Base-by-base conservation (phyloP, 92 coral and sea anemone species). In the Phenganax stokvisi region DNA sequence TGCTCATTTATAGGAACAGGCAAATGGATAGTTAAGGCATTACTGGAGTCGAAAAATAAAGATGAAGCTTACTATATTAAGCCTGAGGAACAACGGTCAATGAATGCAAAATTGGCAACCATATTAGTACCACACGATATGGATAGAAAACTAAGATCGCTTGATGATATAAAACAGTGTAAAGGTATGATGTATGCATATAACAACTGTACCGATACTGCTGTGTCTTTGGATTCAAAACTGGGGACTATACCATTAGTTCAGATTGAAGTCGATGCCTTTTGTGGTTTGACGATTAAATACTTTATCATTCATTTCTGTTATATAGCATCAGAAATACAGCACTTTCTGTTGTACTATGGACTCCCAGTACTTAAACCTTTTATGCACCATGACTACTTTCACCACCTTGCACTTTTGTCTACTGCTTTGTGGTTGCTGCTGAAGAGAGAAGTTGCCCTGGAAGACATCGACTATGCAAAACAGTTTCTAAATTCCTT, bases 51-150 rank as follows among this genome's bases (percentile, higher is more conserved):
- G 27, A 66, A 20, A 66, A 12, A 66, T 12, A 12, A 66, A 11
- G 85, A 79, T 51, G 8, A 28, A 60, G 61, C 83, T 20, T 87
- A 71, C 80, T 84, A 84, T 77, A 74, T 87, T 64, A 58, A 44
- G 6, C 80, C 87, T 11, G 70, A 10, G 57, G 59, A 59, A 72
- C 85, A 84, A 74, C 80, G 73, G 64, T 29, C 10, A 28, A 56
- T 87, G 9, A 87, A 87, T 72, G 77, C 71, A 12, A 87, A 69
- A 57, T 31, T 84, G 54, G 44, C 11, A 25, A 51, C 73, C 72
- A 79, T 84, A 54, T 70, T 70, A 9, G 90, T 84, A 6, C 90
- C 90, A n/a, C 90, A 87, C 80, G 90, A 87, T 67, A 84, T 87
- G 85, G 82, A 87, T 25, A 84, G 85, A 71, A 87, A 87, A 54